Evolutionary conservation across 2,888 invertebrate species (phyloP).

Genomic region (Diarsia mendica): DNA sequence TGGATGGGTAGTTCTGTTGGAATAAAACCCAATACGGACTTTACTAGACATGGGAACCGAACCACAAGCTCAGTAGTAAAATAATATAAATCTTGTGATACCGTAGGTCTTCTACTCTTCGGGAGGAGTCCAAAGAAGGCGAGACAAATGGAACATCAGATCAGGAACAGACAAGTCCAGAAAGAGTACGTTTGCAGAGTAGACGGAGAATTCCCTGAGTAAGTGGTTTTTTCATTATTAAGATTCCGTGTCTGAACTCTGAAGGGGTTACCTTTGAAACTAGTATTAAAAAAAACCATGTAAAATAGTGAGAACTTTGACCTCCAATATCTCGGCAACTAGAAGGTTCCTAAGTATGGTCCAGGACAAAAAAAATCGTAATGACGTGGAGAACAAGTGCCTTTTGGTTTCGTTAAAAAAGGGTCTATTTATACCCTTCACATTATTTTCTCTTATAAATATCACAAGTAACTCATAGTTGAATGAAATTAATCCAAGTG

Average conservation of each 20-base stretch:
- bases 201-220: constrained; percentile 98
- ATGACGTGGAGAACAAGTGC: too few species aligned
- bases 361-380: too few species aligned
- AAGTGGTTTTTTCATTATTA: constrained; percentile 79
- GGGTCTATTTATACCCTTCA: too few species aligned
- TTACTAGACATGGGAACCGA: neutral
- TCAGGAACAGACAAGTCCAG: constrained; percentile 96
- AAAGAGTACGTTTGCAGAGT: constrained; percentile 99
- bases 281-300: too few species aligned
- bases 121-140: constrained; percentile 98
- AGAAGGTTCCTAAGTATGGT: too few species aligned
- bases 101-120: constrained; percentile 94
- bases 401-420: too few species aligned
- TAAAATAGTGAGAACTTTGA: too few species aligned
- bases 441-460: neutral
- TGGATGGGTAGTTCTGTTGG: neutral
- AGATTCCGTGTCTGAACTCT: too few species aligned
- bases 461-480: neutral
- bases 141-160: constrained; percentile 98
- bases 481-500: constrained; percentile 23
- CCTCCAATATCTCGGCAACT: too few species aligned
- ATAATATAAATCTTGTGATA: constrained; percentile 1
- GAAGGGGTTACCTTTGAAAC: too few species aligned
- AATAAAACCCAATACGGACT: neutral
- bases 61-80: neutral